Conservation (phyloP, 2,113 vertebrate species). For the Hydrolagus affinis region DNA sequence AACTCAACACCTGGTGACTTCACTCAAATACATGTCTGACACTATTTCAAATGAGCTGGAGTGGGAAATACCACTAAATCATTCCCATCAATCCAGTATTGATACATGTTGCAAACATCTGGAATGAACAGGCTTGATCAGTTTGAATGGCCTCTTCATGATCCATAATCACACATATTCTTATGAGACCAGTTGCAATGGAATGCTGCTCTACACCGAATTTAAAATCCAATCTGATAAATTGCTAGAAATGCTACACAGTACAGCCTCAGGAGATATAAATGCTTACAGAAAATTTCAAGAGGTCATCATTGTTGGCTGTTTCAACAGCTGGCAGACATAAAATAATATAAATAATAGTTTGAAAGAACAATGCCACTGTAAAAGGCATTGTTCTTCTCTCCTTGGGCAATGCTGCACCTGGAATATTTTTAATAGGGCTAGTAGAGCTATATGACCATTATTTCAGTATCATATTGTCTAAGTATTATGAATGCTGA, state of each 20-base stretch:
- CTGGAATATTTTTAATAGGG: not conserved
- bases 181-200: no score
- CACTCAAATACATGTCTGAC: no score
- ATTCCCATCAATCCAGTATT: no score
- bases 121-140: no score
- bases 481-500: not conserved
- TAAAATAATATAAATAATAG: not conserved
- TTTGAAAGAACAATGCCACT: not conserved
- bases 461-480: not conserved
- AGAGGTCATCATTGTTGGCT: not conserved
- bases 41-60: no score
- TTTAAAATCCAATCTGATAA: not conserved
- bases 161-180: no score
- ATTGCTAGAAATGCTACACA: not conserved
- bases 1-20: no score
- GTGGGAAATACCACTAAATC: no score
- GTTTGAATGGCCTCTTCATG: no score
- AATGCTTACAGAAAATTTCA: not conserved
- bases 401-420: not conserved
- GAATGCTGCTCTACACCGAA: not conserved
- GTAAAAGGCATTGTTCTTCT: not conserved
- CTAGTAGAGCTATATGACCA: not conserved
- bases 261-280: not conserved
- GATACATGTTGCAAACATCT: no score
- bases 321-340: not conserved